A percentile compares a stretch with the other conserved stretches of the same genome.
phyloP scores from a whole-genome alignment of 2,797 vertebrate species.

The Siniperca scherzeri region DNA sequence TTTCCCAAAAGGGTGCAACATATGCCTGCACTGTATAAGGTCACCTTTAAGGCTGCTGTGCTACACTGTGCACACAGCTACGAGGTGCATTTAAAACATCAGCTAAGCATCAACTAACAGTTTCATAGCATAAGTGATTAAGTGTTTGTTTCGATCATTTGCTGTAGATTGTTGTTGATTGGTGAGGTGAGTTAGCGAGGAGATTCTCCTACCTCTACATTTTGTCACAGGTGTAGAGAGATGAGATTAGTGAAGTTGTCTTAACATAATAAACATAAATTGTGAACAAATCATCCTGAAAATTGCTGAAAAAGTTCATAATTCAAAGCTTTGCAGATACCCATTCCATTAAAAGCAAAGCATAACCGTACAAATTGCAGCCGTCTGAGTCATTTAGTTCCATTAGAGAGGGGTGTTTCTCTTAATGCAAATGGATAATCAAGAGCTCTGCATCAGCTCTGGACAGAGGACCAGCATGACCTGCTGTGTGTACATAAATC shows the following conservation, averaged over 20 bases:
- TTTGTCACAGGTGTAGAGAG: conserved; percentile 33
- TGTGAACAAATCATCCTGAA: conserved; percentile 36
- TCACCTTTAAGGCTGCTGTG: conserved; percentile 66
- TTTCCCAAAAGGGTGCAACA: conserved; percentile 64
- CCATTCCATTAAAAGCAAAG: conserved; percentile 35
- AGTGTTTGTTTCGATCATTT: conserved; percentile 38
- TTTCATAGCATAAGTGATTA: conserved; percentile 33
- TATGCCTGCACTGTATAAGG: conserved; percentile 51
- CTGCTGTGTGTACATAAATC: conserved; percentile 72
- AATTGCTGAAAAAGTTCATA: conserved; percentile 19
- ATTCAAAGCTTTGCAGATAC: conserved; percentile 28
- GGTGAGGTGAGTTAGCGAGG: conserved; percentile 15
- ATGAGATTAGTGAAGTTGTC: conserved; percentile 16
- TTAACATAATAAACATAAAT: conserved; percentile 37
- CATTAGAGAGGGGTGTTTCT: conserved; percentile 54
- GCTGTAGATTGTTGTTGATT: conserved; percentile 30
- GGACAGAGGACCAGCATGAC: conserved; percentile 59
- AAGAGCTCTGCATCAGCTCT: conserved; percentile 50
- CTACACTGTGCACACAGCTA: conserved; percentile 13
- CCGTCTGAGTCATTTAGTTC: conserved; percentile 41
- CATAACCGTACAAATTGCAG: conserved; percentile 16
- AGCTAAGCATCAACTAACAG: conserved; percentile 39
- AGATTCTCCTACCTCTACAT: conserved; percentile 10
- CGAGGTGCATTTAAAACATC: conserved; percentile 42
- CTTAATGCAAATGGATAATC: conserved; percentile 57